Base-by-base conservation (phyloP, 1,140 invertebrate genomes). In the Drepana arcuata region DNA sequence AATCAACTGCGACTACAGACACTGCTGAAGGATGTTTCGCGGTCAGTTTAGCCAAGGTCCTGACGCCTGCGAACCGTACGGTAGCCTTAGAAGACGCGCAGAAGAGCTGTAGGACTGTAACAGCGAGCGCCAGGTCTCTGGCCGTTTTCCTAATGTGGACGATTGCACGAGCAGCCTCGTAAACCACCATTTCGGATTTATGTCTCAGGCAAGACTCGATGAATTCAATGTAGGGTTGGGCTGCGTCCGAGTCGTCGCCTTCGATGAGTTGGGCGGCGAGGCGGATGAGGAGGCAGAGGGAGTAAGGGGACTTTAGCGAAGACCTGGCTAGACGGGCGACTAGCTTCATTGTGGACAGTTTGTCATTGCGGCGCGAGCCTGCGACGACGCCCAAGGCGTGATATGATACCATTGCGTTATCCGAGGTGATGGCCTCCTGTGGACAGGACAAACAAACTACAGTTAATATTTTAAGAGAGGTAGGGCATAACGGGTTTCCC, bases 121-220 rank as follows among this genome's bases (percentile, higher is more conserved):
- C 95, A 2, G 98, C 97, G 2, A 96, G 93, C 4, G 93, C 91
- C 0, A 99, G 86, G 72, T 99, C 96, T 29, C 93, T 85, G 3
- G 92, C 87, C 2, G 93, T 91, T 24, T 93, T 94, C 21, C 91
- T 86, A 44, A 99, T 82, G 74, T 97, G 97, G 0, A 99, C 96
- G 52, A 99, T 91, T 2, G 93, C 93, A 55, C 93, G 90, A 0
- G 97, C 98, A 0, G 98, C 98, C 85, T 99, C 98, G 72, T 99
- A 99, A 5, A 98, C 94, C 0, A 99, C 98, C 91, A 99, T 98
- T 84, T 99, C 98, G 35, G 93, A 96, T 82, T 99, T 99, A 70
- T 99, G 96, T 0, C 97, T 88, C 10, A 99, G 85, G 72, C 97
- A 99, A 3, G 89, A 89, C 67, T 99, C 95, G 21, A 99, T 93